These are phyloP conservation scores for Myopa tessellatipennis DNA, from an alignment of 2,888 invertebrate genomes.

Conservation along the genomic window DNA sequence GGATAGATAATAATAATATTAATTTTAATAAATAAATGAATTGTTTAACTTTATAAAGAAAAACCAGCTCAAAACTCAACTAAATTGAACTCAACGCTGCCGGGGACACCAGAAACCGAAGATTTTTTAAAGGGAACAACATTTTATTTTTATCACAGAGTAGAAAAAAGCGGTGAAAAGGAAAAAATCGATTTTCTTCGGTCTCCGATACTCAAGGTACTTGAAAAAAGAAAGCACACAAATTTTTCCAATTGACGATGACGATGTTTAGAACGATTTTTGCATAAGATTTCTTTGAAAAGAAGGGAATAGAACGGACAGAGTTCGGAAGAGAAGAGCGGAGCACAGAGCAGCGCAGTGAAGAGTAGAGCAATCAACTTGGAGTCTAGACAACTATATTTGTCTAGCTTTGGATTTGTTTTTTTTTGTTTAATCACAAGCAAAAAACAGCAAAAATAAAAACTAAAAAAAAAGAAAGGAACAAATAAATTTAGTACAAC, in stretches of 20 bases:
- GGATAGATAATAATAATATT: no score
- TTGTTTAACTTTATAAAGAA: background rate
- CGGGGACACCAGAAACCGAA: background rate
- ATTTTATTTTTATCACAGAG: background rate
- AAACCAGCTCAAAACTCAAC: background rate
- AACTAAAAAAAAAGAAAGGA: background rate
- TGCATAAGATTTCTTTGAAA: background rate
- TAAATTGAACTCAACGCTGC: background rate
- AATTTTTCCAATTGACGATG: conserved; percentile 6
- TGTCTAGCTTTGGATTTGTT: background rate
- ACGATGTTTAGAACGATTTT: no score
- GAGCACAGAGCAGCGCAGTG: background rate
- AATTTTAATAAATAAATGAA: background rate
- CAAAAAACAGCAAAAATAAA: background rate
- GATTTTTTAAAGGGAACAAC: background rate
- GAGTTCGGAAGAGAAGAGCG: background rate
- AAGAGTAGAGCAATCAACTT: background rate
- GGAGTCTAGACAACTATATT: no score
- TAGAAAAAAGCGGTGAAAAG: background rate
- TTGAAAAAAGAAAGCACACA: background rate
- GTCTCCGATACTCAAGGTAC: background rate
- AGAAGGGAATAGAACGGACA: background rate
- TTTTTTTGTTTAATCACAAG: background rate
- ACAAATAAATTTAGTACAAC: no score
- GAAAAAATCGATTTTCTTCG: conserved; percentile 36